These are phyloP conservation scores for Drosophila lacteicornis DNA, from an alignment of 1,140 invertebrate species.

Conservation along the genomic window DNA sequence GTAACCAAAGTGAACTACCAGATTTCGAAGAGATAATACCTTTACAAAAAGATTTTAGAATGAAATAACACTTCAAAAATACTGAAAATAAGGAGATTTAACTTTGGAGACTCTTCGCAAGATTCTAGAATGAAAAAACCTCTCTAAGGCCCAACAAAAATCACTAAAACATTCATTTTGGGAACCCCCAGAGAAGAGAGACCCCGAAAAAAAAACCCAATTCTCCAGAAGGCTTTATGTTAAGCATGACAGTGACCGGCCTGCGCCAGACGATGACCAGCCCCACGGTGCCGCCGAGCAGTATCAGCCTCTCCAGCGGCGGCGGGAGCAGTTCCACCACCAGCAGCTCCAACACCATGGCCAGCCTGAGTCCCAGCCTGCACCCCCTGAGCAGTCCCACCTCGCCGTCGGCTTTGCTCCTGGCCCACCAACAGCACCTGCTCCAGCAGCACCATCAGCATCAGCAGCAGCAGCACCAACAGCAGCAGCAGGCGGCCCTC, in stretches of 20 bases:
- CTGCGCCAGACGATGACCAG: conserved; percentile 84
- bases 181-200: neutral
- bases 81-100: neutral
- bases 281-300: conserved; percentile 84
- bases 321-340: conserved; percentile 42
- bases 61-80: neutral
- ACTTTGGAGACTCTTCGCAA: neutral
- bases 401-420: conserved; percentile 86
- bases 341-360: conserved; percentile 39
- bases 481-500: conserved; percentile 65
- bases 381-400: conserved; percentile 72
- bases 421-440: conserved; percentile 86
- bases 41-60: no score
- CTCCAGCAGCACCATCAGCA: conserved; percentile 74
- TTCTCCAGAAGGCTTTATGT: conserved; percentile 65
- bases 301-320: conserved; percentile 59
- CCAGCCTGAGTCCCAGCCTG: conserved; percentile 45
- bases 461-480: conserved; percentile 80
- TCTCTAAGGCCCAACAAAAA: neutral
- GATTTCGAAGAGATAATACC: neutral
- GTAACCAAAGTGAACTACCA: neutral
- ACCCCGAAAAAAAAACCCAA: conserved; percentile 5
- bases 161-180: neutral
- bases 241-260: conserved; percentile 85
- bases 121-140: conserved; percentile 5